Evolutionary conservation across 2,113 vertebrate genomes (phyloP).

Genomic region (Taxidea taxus): DNA sequence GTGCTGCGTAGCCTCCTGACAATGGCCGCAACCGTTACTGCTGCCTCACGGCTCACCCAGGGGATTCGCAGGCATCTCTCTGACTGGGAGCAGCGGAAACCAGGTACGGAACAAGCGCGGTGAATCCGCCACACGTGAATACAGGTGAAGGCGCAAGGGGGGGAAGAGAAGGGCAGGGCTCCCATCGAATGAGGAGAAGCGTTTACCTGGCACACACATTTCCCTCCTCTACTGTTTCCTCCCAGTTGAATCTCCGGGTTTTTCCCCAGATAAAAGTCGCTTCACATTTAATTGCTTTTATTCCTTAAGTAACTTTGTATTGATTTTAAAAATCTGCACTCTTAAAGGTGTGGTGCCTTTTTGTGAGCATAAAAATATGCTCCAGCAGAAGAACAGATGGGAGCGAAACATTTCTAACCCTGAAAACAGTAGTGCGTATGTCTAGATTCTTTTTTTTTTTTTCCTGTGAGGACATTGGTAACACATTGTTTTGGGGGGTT

Average conservation of each 20-base stretch:
- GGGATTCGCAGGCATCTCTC: background rate
- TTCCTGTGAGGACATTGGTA: background rate
- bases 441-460: background rate
- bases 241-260: background rate
- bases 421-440: background rate
- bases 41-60: background rate
- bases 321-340: background rate
- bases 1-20: background rate
- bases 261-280: background rate
- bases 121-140: rapidly evolving
- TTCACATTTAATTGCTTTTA: background rate
- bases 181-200: background rate
- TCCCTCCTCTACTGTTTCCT: background rate
- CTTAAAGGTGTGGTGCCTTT: background rate
- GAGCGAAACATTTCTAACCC: background rate
- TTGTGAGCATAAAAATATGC: background rate
- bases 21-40: background rate
- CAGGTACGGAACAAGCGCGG: background rate
- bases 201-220: background rate
- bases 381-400: background rate
- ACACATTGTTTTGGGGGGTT: background rate
- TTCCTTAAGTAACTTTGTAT: background rate
- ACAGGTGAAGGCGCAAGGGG: rapidly evolving
- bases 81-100: background rate
- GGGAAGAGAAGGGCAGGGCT: background rate